Percentiles rank a stretch among this genome's conserved stretches.
Evolutionary conservation across 2,888 invertebrate species (phyloP).

Genomic region (Platycnemis pennipes): DNA sequence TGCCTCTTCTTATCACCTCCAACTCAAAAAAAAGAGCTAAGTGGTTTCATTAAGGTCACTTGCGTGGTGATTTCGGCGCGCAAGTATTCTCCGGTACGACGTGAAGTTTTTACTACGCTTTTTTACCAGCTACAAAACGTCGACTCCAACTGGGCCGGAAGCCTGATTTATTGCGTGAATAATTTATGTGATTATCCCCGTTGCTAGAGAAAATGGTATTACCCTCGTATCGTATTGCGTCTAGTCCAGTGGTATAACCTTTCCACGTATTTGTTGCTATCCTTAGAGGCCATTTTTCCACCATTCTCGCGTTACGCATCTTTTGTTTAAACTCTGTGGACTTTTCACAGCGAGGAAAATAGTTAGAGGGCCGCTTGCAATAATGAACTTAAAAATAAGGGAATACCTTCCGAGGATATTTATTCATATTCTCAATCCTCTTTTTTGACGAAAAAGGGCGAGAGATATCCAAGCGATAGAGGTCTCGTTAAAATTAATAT

Average conservation of each 20-base stretch:
- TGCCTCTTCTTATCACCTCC: background rate
- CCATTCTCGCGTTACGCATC: no score
- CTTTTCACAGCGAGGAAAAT: no score
- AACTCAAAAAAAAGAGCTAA: background rate
- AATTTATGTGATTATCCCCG: background rate
- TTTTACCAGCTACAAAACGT: no score
- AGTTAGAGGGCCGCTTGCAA: background rate
- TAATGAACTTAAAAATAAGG: background rate
- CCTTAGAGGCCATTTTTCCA: no score
- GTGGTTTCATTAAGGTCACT: background rate
- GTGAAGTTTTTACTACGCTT: background rate
- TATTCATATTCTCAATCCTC: background rate
- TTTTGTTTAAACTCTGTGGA: no score
- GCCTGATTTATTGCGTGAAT: background rate
- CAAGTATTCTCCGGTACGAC: background rate
- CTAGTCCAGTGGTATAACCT: no score
- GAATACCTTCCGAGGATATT: background rate
- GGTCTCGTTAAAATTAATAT: background rate
- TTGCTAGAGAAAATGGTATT: background rate
- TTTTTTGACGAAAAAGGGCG: background rate
- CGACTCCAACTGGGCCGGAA: background rate
- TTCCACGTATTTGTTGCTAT: no score
- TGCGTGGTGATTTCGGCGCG: background rate
- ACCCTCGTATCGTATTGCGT: background rate
- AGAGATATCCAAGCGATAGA: background rate